phyloP scores from a whole-genome alignment of 2,888 invertebrate genomes.

The Hymenopus coronatus region DNA sequence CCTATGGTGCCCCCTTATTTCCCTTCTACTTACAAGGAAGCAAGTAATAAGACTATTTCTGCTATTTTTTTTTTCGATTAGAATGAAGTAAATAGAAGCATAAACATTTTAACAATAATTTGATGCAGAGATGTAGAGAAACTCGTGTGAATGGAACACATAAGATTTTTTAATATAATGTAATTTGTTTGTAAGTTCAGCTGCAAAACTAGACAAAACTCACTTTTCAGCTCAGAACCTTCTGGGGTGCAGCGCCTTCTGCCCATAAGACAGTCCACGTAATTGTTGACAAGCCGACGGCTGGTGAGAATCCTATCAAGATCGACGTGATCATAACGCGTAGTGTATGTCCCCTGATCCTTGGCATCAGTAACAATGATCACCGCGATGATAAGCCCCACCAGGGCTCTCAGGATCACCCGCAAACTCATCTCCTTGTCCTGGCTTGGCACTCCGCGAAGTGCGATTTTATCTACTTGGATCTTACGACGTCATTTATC shows the following conservation, averaged over 20 bases:
- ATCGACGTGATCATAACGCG: slow-evolving; percentile 13
- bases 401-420: not conserved
- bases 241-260: slow-evolving; percentile 23
- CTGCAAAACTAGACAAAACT: not conserved
- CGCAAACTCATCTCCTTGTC: not conserved
- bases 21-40: too few species aligned
- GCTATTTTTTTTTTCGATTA: too few species aligned
- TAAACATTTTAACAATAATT: too few species aligned
- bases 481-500: not conserved
- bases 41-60: too few species aligned
- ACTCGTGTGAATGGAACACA: too few species aligned
- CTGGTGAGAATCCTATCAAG: slow-evolving; percentile 17
- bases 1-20: too few species aligned
- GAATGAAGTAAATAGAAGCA: too few species aligned
- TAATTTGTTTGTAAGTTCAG: too few species aligned
- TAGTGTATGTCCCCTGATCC: not conserved
- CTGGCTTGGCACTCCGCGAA: not conserved
- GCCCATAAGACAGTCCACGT: slow-evolving; percentile 28
- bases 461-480: not conserved
- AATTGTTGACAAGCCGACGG: slow-evolving; percentile 19
- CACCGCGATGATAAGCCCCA: not conserved
- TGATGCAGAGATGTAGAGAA: too few species aligned
- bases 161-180: too few species aligned
- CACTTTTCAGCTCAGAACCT: slow-evolving; percentile 24
- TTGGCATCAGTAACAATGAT: not conserved